Base-by-base conservation (phyloP, 2,113 vertebrate genomes). In the Chamaetylas fuelleborni region DNA sequence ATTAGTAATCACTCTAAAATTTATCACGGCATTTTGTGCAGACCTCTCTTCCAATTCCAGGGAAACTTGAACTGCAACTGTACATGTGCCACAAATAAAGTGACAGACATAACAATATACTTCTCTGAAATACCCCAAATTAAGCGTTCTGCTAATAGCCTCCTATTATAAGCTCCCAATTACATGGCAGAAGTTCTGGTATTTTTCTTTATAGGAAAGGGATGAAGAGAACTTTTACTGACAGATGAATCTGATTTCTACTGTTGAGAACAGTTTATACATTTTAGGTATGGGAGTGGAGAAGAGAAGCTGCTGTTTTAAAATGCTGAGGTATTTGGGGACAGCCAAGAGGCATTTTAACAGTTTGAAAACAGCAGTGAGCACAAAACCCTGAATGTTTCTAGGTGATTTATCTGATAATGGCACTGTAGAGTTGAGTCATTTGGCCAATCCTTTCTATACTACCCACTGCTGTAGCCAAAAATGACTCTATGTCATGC, bases 71-170 rank as follows among this genome's bases (percentile, higher is more conserved):
- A 71, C 60, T 78, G 22, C 71, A 86, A 83, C 82, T 56, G 47
- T 67, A 23, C 36, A 5, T 64, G 56, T 81, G 92, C 67, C 48
- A 61, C n/a, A 50, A 78, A 86, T 50, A 70, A 92, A 79, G 57
- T 3, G 4, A 83, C 74, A 88, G 85, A 56, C 72, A 53, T 77
- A 93, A 77, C 12, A 8, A 56, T 19, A 24, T 36, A 36, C 40
- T 92, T 57, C 84, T 78, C 40, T 74, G 77, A 93, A 95, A 95
- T 40, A 90, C 29, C 51, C 69, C 56, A 90, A 92, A 92, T 93
- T 88, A 91, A 79, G 31, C 3, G 0, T 71, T 10, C 5, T 8
- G 4, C 48, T 93, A 93, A 88, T 86, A 92, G 73, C 45, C 33
- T 78, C 40, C 90, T 86, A 42, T 90, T 93, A 65, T 69, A 85